Evolutionary conservation across 2,113 vertebrate genomes (phyloP).

Genomic region (Recurvirostra avosetta): DNA sequence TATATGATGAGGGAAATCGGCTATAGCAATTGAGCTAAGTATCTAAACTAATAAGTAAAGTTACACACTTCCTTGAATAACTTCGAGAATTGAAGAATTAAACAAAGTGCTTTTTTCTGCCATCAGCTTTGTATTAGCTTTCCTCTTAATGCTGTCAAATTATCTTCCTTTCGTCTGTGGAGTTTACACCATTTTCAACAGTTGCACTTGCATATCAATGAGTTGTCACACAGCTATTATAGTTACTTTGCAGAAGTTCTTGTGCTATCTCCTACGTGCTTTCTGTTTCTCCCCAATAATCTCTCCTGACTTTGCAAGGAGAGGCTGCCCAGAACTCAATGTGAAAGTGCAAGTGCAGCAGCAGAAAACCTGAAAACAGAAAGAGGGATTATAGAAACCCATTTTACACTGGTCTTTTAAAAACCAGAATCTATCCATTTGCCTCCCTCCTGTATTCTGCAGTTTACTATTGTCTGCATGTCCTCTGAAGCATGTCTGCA

Average conservation of each 20-base stretch:
- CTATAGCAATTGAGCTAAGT: not conserved
- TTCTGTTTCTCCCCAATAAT: not conserved
- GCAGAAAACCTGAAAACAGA: not conserved
- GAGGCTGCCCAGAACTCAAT: not conserved
- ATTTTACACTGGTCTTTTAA: not conserved
- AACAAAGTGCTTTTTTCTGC: not conserved
- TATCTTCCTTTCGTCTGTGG: not conserved
- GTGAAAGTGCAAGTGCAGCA: not conserved
- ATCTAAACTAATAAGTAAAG: not conserved
- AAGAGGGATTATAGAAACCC: not conserved
- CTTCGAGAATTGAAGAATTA: not conserved
- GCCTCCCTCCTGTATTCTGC: not conserved
- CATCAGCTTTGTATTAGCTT: not conserved
- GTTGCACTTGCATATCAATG: not conserved
- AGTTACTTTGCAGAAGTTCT: not conserved
- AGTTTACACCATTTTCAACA: not conserved
- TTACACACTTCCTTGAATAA: not conserved
- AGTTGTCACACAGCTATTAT: not conserved
- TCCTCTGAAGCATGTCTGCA: not conserved
- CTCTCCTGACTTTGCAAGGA: not conserved
- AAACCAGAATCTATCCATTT: fast-evolving
- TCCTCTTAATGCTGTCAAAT: not conserved
- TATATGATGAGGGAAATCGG: not conserved
- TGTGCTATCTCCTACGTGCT: not conserved
- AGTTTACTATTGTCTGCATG: fast-evolving